These are phyloP conservation scores for Phrynocephalus versicolor DNA, from an alignment of 2,113 vertebrate species.

Conservation along the genomic window DNA sequence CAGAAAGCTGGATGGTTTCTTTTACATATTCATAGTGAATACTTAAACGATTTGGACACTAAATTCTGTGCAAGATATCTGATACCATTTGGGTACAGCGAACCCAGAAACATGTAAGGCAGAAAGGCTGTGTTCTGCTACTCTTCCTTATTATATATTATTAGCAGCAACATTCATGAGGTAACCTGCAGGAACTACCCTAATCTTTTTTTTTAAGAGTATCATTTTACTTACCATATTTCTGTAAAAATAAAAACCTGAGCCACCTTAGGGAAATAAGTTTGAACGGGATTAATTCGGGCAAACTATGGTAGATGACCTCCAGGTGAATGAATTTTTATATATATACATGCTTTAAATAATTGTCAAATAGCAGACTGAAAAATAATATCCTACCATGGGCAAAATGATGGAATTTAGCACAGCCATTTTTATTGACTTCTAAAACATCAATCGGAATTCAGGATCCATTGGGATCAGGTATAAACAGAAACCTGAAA, in stretches of 20 bases:
- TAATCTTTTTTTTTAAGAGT: neutral
- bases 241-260: slow-evolving; percentile 10
- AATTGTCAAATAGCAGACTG: neutral
- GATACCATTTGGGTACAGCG: neutral
- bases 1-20: neutral
- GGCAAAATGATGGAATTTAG: neutral
- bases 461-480: neutral
- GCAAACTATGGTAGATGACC: neutral
- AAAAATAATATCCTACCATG: neutral
- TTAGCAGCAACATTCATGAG: neutral
- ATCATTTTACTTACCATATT: neutral
- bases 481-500: neutral
- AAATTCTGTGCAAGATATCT: neutral
- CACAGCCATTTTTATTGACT: neutral
- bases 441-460: neutral
- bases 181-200: neutral
- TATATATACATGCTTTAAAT: neutral
- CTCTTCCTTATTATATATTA: neutral
- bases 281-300: neutral
- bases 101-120: neutral
- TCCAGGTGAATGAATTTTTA: neutral
- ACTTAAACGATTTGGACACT: neutral
- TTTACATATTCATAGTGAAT: neutral
- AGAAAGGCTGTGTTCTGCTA: neutral
- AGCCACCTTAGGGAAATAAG: slow-evolving; percentile 6